Evolutionary conservation across 2,888 invertebrate genomes (phyloP), one percentile per base, ranked within the genome.

Genomic region (Conops quadrifasciatus): DNA sequence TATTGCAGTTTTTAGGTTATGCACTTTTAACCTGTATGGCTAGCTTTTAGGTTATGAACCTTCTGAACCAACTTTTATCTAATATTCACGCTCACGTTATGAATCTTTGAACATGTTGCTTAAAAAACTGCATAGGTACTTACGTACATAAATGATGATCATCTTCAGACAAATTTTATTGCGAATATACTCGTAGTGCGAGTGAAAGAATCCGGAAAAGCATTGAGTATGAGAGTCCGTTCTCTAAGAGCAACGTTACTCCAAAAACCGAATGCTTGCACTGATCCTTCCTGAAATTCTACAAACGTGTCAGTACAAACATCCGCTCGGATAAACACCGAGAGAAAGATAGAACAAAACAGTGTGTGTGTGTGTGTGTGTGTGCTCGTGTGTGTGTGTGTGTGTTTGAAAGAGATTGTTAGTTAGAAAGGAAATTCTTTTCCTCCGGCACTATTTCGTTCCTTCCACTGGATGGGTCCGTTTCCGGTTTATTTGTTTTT

Each of bases 191-290:
- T 4, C 21, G 5, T 15, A 51, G 9, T 51, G 5, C 21, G 51
- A 19, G 26, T 56, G 56, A 24, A 24, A 15, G 51, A 24, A 24
- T 21, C 13, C 19, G 56, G 36, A 9, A 36, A 36, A 36, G 9
- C 9, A 36, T 36, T 36, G 36, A 36, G 9, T 36, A 7, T 9
- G 36, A 9, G 36, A 9, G 36, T 36, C 4, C n/a, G 36, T 36
- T 36, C 36, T 36, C 5, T 9, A 19, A 49, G 36, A 24, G 64
- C 16, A 26, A 47, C 53, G 24, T 56, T 51, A 24, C 36, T 66
- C 56, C 16, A 21, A 47, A 63, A 59, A 63, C 47, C 63, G 63
- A 45, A 63, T 47, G 24, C 63, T 63, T 36, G 4, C 63, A 26
- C 11, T 11, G 45, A 63, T 63, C 45, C 47, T 47, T 63, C 63